phyloP scores from a whole-genome alignment of 2,797 vertebrate species.

The Spinibarbus caldwelli region DNA sequence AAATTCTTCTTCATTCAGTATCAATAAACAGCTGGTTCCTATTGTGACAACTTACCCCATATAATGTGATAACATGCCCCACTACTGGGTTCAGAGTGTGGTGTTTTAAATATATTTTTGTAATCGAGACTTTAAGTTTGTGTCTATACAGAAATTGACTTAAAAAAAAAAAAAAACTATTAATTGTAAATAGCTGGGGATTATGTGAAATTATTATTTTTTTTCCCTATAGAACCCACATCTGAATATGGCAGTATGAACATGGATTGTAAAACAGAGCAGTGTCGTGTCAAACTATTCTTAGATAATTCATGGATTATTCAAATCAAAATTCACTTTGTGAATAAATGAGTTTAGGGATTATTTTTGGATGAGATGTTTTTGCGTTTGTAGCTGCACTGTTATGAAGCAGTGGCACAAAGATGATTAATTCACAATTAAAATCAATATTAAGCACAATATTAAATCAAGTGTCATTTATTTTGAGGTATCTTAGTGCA shows the following conservation, averaged over 20 bases:
- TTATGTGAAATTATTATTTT: not conserved
- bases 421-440: not conserved
- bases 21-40: not conserved
- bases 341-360: not conserved
- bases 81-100: not conserved
- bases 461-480: not conserved
- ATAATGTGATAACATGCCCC: constrained; percentile 12
- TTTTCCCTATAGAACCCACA: not conserved
- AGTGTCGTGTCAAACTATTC: not conserved
- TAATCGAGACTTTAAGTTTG: too few species aligned
- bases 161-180: not conserved
- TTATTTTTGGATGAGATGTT: not conserved
- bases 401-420: too few species aligned
- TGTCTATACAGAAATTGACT: not conserved
- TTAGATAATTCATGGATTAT: not conserved
- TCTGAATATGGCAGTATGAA: not conserved
- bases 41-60: constrained; percentile 2
- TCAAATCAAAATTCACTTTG: not conserved
- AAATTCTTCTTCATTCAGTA: not conserved
- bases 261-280: not conserved
- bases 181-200: not conserved
- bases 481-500: not conserved
- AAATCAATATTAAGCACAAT: not conserved
- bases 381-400: not conserved
- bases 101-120: not conserved